Evolutionary conservation across 2,113 vertebrate genomes (phyloP), one percentile per base, ranked within the genome.

Genomic region (Syngnathus typhle): DNA sequence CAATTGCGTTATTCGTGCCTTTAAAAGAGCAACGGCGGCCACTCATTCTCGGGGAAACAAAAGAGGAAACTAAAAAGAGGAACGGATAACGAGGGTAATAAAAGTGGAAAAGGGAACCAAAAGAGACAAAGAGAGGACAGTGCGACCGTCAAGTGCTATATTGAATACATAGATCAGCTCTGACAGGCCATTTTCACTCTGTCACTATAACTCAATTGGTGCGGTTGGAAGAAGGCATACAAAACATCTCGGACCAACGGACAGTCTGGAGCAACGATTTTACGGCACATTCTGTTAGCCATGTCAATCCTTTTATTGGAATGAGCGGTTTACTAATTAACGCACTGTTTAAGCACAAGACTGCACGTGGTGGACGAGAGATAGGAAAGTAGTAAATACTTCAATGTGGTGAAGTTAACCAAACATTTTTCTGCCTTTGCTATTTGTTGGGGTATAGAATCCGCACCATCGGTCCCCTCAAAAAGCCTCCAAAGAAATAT

Each of bases 111-210:
- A 65, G 49, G 56, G 67, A 65, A 82, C 74, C 62, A 79, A 76
- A 76, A 0, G 37, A 74, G 80, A 77, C 71, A 76, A 68, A 56
- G 56, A 62, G 39, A 62, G 39, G 32, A 68, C 64, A 76, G 66
- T 38, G 65, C 55, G 38, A 5, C 65, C 74, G 74, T 64, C 71
- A 76, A 67, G 46, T 21, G 46, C 69, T 73, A 79, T 83, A 85
- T 79, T 85, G 74, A 78, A 82, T 59, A 75, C 80, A 84, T 88
- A 86, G 66, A 87, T 87, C 82, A 84, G 70, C 44, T 7, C 67
- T 70, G 88, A 81, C 85, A 84, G 84, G 76, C 77, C 72, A 85
- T 79, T 90, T 87, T 84, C 78, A 75, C 66, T 73, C 81, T 78
- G 80, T 81, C 82, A 76, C 81, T 69, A 64, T 88, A 86, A 87